Percentiles rank a stretch among this genome's conserved stretches.
These are phyloP conservation scores for Xestobium rufovillosum DNA, from an alignment of 2,888 invertebrate species.

Conservation along the genomic window DNA sequence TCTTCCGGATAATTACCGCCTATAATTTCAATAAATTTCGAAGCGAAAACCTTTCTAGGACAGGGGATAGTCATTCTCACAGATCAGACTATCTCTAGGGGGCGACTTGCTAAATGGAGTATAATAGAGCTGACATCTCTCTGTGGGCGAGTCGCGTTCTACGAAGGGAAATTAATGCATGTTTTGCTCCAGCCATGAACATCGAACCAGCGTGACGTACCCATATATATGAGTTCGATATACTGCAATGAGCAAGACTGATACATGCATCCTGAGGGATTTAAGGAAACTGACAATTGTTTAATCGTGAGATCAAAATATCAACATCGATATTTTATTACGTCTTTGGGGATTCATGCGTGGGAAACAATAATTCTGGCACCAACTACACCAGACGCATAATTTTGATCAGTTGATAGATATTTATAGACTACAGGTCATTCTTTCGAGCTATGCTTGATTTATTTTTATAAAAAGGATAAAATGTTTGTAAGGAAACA, in stretches of 20 bases:
- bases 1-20: too few relatives aligned
- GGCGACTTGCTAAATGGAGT: slow-evolving; percentile 28
- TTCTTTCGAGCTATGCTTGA: too few relatives aligned
- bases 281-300: background rate
- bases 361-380: too few relatives aligned
- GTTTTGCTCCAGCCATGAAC: background rate
- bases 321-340: slow-evolving; percentile 1
- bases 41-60: background rate
- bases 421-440: too few relatives aligned
- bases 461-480: too few relatives aligned
- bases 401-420: too few relatives aligned
- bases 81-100: slow-evolving; percentile 21
- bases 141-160: background rate
- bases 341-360: slow-evolving; percentile 1
- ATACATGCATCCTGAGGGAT: background rate
- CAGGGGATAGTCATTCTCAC: slow-evolving; percentile 1
- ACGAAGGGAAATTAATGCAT: background rate
- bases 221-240: too few relatives aligned
- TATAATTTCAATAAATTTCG: slow-evolving; percentile 1
- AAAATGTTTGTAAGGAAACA: too few relatives aligned
- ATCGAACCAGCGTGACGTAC: slow-evolving; percentile 2
- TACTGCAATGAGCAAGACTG: too few relatives aligned
- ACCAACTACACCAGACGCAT: too few relatives aligned
- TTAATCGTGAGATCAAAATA: slow-evolving; percentile 2
- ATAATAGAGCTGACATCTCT: slow-evolving; percentile 22